These are phyloP conservation scores for Hermetia illucens DNA, from an alignment of 1,140 invertebrate genomes.

Conservation along the genomic window DNA sequence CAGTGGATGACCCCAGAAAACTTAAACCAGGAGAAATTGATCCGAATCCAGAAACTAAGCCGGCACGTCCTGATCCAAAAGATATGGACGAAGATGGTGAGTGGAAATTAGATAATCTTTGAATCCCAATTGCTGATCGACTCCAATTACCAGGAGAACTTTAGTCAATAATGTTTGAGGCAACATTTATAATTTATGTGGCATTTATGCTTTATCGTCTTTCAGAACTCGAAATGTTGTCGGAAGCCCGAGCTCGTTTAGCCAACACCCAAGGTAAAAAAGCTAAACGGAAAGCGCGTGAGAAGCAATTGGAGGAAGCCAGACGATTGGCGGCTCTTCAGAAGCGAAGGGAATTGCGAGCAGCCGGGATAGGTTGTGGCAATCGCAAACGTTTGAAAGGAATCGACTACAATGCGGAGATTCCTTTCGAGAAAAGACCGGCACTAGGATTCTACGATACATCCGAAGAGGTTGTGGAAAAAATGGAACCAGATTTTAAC, in stretches of 20 bases:
- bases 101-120: too few relatives aligned
- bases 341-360: slow-evolving; percentile 88
- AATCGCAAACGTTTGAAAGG: slow-evolving; percentile 36
- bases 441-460: slow-evolving; percentile 90
- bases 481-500: slow-evolving; percentile 77
- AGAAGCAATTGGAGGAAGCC: slow-evolving; percentile 98
- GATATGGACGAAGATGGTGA: slow-evolving; percentile 99
- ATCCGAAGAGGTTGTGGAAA: slow-evolving; percentile 74
- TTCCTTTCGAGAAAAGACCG: slow-evolving; percentile 93
- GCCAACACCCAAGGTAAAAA: slow-evolving; percentile 99
- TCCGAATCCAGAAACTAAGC: slow-evolving; percentile 99
- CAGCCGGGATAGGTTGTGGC: slow-evolving; percentile 76
- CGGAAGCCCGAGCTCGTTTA: slow-evolving; percentile 91
- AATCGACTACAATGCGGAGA: slow-evolving; percentile 96
- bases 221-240: slow-evolving; percentile 95
- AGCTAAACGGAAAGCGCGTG: slow-evolving; percentile 95
- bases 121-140: background rate
- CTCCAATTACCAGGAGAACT: too few relatives aligned
- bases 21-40: slow-evolving; percentile 98
- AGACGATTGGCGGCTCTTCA: slow-evolving; percentile 89
- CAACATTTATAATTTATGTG: slow-evolving; percentile 6
- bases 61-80: slow-evolving; percentile 96
- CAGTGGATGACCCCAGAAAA: slow-evolving; percentile 87
- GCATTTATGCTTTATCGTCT: slow-evolving; percentile 17
- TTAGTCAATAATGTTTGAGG: too few relatives aligned